Percentiles rank a stretch among this genome's conserved stretches.
phyloP scores from a whole-genome alignment of 2,113 vertebrate species.

The Pristiophorus japonicus region DNA sequence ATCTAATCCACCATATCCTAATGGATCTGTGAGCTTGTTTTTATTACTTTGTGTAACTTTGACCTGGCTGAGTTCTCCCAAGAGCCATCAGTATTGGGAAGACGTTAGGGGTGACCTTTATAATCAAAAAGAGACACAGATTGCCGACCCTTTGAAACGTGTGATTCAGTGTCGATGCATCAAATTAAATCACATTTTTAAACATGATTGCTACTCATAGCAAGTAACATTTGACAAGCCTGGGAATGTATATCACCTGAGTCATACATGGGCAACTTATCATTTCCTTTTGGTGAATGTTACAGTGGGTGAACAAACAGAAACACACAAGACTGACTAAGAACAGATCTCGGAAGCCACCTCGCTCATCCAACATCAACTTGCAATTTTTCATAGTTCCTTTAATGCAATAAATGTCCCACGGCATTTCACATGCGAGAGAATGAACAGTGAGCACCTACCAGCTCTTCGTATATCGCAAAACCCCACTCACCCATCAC shows the following conservation, averaged over 20 bases:
- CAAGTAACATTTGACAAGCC: not conserved
- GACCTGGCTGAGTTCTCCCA: not conserved
- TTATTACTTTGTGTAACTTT: not conserved
- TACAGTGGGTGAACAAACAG: too few species aligned
- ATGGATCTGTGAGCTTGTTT: not conserved
- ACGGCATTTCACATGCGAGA: too few species aligned
- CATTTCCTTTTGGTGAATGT: too few species aligned
- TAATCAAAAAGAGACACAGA: not conserved
- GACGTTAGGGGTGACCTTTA: not conserved
- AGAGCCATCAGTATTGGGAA: not conserved
- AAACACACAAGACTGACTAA: too few species aligned
- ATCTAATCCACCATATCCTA: not conserved
- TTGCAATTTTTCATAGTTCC: too few species aligned
- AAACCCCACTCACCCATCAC: too few species aligned
- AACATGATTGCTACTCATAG: not conserved
- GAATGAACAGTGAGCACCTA: too few species aligned
- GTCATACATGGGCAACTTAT: too few species aligned
- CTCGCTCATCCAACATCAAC: too few species aligned
- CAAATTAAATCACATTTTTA: not conserved
- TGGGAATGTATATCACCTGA: not conserved
- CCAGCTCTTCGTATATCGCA: too few species aligned
- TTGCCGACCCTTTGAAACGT: not conserved
- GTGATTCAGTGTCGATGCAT: not conserved
- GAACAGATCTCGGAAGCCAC: too few species aligned
- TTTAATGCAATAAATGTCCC: too few species aligned